phyloP scores from a whole-genome alignment of 35 echinoderm and acorn worm species.

The Eucidaris tribuloides region DNA sequence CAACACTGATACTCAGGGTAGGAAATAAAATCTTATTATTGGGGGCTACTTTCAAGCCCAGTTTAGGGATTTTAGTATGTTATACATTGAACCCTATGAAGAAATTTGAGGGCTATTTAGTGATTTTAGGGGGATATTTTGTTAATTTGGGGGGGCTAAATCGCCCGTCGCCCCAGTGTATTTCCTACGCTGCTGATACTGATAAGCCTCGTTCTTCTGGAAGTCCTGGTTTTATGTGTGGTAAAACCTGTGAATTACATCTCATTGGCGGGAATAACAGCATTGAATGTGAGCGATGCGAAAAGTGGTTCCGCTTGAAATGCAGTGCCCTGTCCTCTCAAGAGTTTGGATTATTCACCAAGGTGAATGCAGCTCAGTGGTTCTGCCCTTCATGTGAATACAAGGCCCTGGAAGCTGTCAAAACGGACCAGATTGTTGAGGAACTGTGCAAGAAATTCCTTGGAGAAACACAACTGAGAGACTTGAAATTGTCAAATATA shows the following conservation, averaged over 20 bases:
- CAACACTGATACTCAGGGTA: no score
- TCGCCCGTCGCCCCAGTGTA: no score
- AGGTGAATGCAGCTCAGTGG: constrained; percentile 12
- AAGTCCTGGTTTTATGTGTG: not conserved
- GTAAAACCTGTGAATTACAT: not conserved
- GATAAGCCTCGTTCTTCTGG: not conserved
- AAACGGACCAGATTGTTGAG: constrained; percentile 13
- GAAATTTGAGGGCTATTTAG: no score
- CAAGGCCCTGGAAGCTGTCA: constrained; percentile 5
- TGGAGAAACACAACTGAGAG: not conserved
- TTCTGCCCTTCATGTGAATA: not conserved
- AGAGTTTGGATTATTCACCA: constrained; percentile 18
- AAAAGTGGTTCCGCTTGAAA: constrained; percentile 7
- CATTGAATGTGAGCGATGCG: constrained; percentile 15
- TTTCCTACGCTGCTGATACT: no score
- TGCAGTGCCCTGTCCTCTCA: not conserved
- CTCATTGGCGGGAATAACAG: not conserved
- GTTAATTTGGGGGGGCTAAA: no score
- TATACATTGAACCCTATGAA: no score
- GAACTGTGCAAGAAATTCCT: constrained; percentile 3
- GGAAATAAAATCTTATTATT: no score
- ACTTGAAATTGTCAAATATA: not conserved
- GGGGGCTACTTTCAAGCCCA: no score
- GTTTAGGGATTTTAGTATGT: no score
- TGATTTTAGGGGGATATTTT: no score